A percentile compares a stretch with the other conserved stretches of the same genome.
Evolutionary conservation across 2,113 vertebrate species (phyloP).

Genomic region (Mustelus asterias): DNA sequence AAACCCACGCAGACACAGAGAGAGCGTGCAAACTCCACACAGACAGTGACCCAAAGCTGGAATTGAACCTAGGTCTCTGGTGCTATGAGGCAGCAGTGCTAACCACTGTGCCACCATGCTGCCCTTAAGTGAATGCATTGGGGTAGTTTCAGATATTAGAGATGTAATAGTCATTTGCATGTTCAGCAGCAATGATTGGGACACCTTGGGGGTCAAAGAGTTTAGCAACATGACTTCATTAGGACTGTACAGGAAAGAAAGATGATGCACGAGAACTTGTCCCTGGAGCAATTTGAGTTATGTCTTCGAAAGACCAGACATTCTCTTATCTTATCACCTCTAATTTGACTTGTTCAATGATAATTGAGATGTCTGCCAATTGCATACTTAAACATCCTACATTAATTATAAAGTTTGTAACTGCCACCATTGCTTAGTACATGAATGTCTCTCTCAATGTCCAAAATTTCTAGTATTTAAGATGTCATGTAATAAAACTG

Average conservation of each 20-base stretch:
- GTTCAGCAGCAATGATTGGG: not conserved
- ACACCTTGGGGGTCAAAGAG: conserved; percentile 1
- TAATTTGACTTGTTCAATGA: too few species aligned
- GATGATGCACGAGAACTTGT: not conserved
- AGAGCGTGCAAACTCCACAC: too few species aligned
- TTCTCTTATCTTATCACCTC: not conserved
- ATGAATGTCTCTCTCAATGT: not conserved
- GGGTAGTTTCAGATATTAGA: not conserved
- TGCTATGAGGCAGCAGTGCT: too few species aligned
- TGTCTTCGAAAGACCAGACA: not conserved
- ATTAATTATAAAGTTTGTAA: not conserved
- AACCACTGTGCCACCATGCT: too few species aligned
- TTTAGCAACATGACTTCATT: conserved; percentile 35
- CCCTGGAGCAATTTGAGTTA: not conserved
- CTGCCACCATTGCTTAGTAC: not conserved
- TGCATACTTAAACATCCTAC: not conserved
- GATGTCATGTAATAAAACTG: not conserved
- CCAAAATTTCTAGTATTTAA: not conserved
- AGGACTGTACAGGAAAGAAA: conserved; percentile 16
- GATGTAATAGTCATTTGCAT: not conserved
- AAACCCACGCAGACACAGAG: too few species aligned
- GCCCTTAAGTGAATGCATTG: too few species aligned
- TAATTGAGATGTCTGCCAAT: not conserved
- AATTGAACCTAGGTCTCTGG: too few species aligned
- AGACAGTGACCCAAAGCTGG: too few species aligned